Evolutionary conservation across 2,113 vertebrate species (phyloP).

Genomic region (Ochotona princeps): DNA sequence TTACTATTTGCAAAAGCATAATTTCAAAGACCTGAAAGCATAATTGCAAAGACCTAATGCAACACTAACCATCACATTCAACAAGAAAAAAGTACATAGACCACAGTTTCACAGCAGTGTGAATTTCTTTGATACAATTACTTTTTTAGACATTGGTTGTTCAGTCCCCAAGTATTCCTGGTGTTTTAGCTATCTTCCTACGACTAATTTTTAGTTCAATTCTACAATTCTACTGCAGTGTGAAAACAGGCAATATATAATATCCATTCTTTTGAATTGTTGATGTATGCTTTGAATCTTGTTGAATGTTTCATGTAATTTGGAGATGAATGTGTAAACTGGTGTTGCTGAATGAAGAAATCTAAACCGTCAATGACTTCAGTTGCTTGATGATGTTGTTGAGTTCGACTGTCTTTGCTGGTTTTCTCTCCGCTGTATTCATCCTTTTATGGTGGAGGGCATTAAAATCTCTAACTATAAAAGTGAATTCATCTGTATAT

Average conservation of each 20-base stretch:
- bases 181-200: neutral
- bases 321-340: neutral
- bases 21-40: no score
- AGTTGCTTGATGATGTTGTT: neutral
- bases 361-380: neutral
- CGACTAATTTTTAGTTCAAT: neutral
- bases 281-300: neutral
- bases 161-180: neutral
- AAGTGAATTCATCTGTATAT: neutral
- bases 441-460: neutral
- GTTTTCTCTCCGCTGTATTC: neutral
- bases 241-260: neutral
- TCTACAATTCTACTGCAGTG: neutral
- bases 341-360: neutral
- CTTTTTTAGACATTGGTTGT: neutral
- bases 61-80: no score
- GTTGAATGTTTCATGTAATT: neutral
- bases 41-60: no score
- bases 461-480: neutral
- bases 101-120: no score
- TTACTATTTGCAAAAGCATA: no score
- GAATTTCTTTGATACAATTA: neutral
- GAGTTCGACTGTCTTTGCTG: neutral
- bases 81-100: no score
- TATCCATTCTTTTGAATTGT: neutral